Evolutionary conservation across 2,797 vertebrate species (phyloP), one percentile per base, ranked within the genome.

Genomic region (Eulemur coronatus): DNA sequence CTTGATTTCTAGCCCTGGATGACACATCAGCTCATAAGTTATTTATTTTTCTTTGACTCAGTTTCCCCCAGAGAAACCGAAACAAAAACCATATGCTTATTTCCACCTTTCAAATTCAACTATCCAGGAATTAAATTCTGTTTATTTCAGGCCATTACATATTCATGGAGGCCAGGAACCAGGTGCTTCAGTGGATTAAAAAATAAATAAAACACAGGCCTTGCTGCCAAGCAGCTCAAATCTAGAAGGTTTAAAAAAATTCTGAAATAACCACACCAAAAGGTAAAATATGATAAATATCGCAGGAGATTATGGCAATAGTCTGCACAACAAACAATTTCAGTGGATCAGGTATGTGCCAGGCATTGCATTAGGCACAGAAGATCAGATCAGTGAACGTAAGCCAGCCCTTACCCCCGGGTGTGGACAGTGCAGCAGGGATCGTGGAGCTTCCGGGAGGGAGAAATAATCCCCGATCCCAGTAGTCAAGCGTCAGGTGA

Each of bases 111-210:
- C 50, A 79, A 86, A 72, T 75, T 73, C 78, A 84, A 43, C 38
- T 33, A 30, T 86, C 22, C 18, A 73, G 89, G 59, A 92, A 86
- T 35, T 57, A 15, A 67, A 82, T 70, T 93, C 79, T 65, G 30
- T 73, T 95, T 79, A 93, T 93, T 95, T 93, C 84, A 82, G 50
- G 57, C 41, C 43, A 87, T 96, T 95, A 93, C 91, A 92, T 94
- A 95, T 93, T 94, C 69, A 94, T 61, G 30, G 17, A 67, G 9
- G 38, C 61, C 65, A 92, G 50, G 38, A 90, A 82, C 20, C 28
- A 55, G 43, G 55, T 91, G 48, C 57, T 73, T 91, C 30, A 35
- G 28, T 41, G 48, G 50, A 95, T 75, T 81, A 88, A 86, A 80
- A 92, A 95, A 75, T 61, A 97, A 95, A 92, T 55, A 73, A 78